Base-by-base conservation (phyloP, 1,140 invertebrate genomes). In the Aphaenogaster floridana region DNA sequence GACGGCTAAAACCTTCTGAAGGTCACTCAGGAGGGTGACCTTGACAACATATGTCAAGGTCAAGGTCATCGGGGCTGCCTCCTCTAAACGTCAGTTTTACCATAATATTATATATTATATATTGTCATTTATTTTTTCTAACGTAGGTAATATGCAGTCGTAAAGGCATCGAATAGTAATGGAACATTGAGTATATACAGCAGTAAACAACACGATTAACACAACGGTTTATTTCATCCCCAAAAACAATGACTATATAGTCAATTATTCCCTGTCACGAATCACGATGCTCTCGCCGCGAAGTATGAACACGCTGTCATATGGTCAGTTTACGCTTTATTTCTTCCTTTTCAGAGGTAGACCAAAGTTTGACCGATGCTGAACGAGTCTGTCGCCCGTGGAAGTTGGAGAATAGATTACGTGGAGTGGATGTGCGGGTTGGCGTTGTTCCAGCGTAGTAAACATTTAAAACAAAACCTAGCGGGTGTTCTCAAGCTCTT, bases 391-490 rank as follows among this genome's bases (percentile, higher is more conserved):
- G 64, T 69, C 68, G 39, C 52, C 17, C 42, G 9, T 54, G 7
- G 21, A 66, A 86, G 36, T 57, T 71, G 85, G 63, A n/a, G 63
- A 34, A 72, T 57, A 7, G 69, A 34, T 68, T 89, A 76, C n/a
- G 63, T 0, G 8, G 84, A 45, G 28, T 39, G 34, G 39, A 39
- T 39, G 11, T 39, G 9, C 42, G 42, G 64, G 21, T 61, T 88
- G 90, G 87, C 87, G 87, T 83, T 87, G 77, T 90, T 91, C 83
- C 89, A 90, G 54, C 64, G 39, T 39, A 66, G 68, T 71, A 88
- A 90, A 88, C 89, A 86, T 90, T 91, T 90, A 88, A 90, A 90
- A 88, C 76, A 89, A 90, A 90, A 90, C 78, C 89, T 78, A 63
- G 36, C 48, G 28, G 50, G 50, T 54, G 63, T 74, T 89, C 77